phyloP scores from a whole-genome alignment of 1,140 invertebrate species.

The Anagrus nilaparvatae region DNA sequence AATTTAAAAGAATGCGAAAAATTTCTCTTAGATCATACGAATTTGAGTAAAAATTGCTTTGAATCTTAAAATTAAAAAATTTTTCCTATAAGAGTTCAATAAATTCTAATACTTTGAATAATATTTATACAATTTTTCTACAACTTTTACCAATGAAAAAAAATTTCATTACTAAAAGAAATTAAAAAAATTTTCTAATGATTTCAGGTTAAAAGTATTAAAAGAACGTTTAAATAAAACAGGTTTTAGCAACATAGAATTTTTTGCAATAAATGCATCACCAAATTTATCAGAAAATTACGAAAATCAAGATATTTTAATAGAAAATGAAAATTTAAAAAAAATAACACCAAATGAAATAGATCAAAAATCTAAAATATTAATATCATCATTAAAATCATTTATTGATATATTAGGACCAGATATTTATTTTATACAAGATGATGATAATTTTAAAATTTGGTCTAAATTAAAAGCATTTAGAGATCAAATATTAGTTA shows the following conservation, averaged over 20 bases:
- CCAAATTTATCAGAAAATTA: neutral
- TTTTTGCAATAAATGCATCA: slow-evolving; percentile 25
- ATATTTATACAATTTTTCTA: too few relatives aligned
- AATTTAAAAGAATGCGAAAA: too few relatives aligned
- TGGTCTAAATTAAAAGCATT: slow-evolving; percentile 26
- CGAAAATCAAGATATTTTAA: slow-evolving; percentile 13
- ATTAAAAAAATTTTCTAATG: too few relatives aligned
- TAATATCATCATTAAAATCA: slow-evolving; percentile 12
- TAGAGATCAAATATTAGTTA: slow-evolving; percentile 29
- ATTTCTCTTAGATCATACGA: too few relatives aligned
- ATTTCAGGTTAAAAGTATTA: slow-evolving; percentile 28
- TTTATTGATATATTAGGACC: slow-evolving; percentile 11
- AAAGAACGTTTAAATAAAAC: slow-evolving; percentile 26
- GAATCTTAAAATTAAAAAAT: too few relatives aligned
- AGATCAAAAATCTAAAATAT: slow-evolving; percentile 5
- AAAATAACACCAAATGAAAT: slow-evolving; percentile 18
- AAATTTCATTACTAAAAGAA: too few relatives aligned
- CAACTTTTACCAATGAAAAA: too few relatives aligned
- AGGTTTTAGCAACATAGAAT: slow-evolving; percentile 23
- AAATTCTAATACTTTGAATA: too few relatives aligned
- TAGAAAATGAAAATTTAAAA: slow-evolving; percentile 23
- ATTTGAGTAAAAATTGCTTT: too few relatives aligned
- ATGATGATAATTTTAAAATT: slow-evolving; percentile 21
- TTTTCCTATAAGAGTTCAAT: too few relatives aligned
- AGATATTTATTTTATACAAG: slow-evolving; percentile 25